Evolutionary conservation across 2,113 vertebrate genomes (phyloP), one percentile per base, ranked within the genome.

Genomic region (Anoplopoma fimbria): DNA sequence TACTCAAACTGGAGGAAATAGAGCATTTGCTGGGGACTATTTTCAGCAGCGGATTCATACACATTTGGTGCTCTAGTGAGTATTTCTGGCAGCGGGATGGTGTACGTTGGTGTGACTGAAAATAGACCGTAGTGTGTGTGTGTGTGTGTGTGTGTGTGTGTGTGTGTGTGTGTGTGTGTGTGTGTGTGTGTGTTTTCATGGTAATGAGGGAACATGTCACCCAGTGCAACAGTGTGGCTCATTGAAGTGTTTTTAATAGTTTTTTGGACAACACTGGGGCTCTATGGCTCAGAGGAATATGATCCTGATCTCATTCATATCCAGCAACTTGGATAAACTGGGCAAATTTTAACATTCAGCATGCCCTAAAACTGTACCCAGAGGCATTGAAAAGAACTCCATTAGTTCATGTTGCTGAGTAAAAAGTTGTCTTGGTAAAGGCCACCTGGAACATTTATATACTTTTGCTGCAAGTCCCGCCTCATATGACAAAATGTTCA

Each of bases 401-500:
- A 53, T 42, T 55, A 40, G 25, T 61, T 58, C 1, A 10, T 69
- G 13, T 45, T 12, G 36, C 23, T 57, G 27, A 65, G 31, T 34
- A 67, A 23, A 65, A 60, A 57, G 55, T 45, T 42, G 29, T 68
- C 33, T 69, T 33, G 3, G 5, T 47, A 72, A 77, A 70, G 25
- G 60, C 62, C 55, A 65, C 13, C 15, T 25, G 36, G 34, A 47
- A 69, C 9, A 36, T 38, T 69, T 10, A 36, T 4, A 47, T 69
- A 34, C 9, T 2, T 65, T 15, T 38, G 4, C 14, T 51, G 10
- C 31, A 60, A 6, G 25, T 55, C 4, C 9, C 10, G 47, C n/a
- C 51, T 45, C 3, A 3, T 13, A 31, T 36, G 10, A 45, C n/a
- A 27, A 27, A 36, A 61, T 60, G 21, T 34, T 67, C 25, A 64